phyloP scores from a whole-genome alignment of 1,140 invertebrate genomes.

The Meloidogyne chitwoodi region DNA sequence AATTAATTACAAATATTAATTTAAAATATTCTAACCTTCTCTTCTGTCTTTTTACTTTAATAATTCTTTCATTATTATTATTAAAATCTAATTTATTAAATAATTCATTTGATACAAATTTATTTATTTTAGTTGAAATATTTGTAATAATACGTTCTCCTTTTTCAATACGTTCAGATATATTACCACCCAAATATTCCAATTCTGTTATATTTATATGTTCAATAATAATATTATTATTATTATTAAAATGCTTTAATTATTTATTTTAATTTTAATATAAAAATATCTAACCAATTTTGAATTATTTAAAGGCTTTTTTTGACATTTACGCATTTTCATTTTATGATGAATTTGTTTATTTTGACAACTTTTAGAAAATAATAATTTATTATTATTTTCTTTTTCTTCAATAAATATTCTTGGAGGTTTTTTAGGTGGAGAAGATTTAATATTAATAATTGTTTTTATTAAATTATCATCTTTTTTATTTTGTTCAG shows the following conservation, averaged over 20 bases:
- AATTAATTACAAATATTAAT: background rate
- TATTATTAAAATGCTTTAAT: background rate
- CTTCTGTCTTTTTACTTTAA: background rate
- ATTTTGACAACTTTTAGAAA: too few species aligned
- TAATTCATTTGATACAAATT: slow-evolving; percentile 3
- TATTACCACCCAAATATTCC: slow-evolving; percentile 10
- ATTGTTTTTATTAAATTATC: background rate
- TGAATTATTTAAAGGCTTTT: background rate
- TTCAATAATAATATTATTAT: background rate
- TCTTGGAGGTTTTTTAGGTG: background rate
- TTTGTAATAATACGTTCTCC: slow-evolving; percentile 1
- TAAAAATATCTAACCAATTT: background rate
- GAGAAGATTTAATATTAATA: background rate
- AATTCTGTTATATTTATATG: slow-evolving; percentile 20
- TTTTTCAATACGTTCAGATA: background rate
- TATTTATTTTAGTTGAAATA: slow-evolving; percentile 15
- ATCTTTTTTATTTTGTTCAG: background rate
- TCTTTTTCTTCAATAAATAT: background rate
- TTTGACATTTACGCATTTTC: background rate
- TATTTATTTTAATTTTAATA: background rate
- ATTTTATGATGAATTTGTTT: background rate
- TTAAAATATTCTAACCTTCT: background rate
- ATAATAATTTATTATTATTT: background rate
- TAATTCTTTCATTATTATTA: background rate
- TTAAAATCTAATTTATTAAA: background rate